These are phyloP conservation scores for zebrafish (Danio rerio) DNA, from an alignment of 2,113 vertebrate species.

Conservation along the genomic window GRCz12tu NC_133181.1:21822001-21822500, in stretches of 20 bases:
- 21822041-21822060: not conserved
- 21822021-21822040: conserved; percentile 5
- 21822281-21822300: not conserved
- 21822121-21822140: conserved; percentile 30
- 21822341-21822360: too few species aligned
- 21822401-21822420: conserved; percentile 30
- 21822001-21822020: conserved; percentile 10
- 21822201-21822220: not conserved
- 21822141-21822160: not conserved
- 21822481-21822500: conserved; percentile 25
- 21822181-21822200: not conserved
- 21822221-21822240: not conserved
- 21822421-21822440: conserved; percentile 23
- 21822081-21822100: conserved; percentile 15
- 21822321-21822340: too few species aligned
- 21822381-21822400: conserved; percentile 25
- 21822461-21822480: conserved; percentile 27
- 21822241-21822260: not conserved
- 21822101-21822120: conserved; percentile 14
- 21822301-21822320: too few species aligned
- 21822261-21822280: conserved; percentile 1
- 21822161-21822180: not conserved
- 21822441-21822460: conserved; percentile 20
- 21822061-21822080: conserved; percentile 8
- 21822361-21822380: not conserved